phyloP scores from a whole-genome alignment of 2,888 invertebrate species.

The Drosophila monieri region DNA sequence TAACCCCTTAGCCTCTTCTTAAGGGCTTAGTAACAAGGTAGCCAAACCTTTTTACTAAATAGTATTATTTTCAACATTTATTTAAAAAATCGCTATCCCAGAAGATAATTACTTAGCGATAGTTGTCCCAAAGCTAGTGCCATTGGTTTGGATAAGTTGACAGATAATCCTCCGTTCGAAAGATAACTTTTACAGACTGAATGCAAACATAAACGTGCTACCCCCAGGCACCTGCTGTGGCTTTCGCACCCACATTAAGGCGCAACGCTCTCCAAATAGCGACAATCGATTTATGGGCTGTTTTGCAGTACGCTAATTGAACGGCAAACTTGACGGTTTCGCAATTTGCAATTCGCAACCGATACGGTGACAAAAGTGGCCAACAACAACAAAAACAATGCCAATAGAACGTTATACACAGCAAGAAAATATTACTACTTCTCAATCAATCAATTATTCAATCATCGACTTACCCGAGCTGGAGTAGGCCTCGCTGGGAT shows the following conservation, averaged over 20 bases:
- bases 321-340: conserved; percentile 60
- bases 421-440: neutral
- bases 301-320: conserved; percentile 71
- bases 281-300: conserved; percentile 52
- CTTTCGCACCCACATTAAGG: conserved; percentile 52
- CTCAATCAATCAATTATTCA: conserved; percentile 17
- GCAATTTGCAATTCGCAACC: conserved; percentile 46
- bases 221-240: conserved; percentile 9
- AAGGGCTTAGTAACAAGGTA: neutral
- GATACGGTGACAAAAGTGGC: conserved; percentile 15
- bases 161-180: conserved; percentile 3
- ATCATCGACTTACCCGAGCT: conserved; percentile 80
- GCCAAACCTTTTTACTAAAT: conserved; percentile 3
- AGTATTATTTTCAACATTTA: conserved; percentile 8
- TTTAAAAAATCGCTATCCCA: too few relatives aligned
- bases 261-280: conserved; percentile 47
- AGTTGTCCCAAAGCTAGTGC: too few relatives aligned
- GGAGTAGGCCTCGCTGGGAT: conserved; percentile 83
- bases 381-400: conserved; percentile 26
- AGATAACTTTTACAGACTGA: conserved; percentile 7
- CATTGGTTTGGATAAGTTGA: neutral
- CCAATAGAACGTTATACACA: neutral
- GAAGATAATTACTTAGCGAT: neutral
- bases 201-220: conserved; percentile 15
- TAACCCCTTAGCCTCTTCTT: neutral